Evolutionary conservation across 2,888 invertebrate genomes (phyloP).

Genomic region (Thumatha senex): DNA sequence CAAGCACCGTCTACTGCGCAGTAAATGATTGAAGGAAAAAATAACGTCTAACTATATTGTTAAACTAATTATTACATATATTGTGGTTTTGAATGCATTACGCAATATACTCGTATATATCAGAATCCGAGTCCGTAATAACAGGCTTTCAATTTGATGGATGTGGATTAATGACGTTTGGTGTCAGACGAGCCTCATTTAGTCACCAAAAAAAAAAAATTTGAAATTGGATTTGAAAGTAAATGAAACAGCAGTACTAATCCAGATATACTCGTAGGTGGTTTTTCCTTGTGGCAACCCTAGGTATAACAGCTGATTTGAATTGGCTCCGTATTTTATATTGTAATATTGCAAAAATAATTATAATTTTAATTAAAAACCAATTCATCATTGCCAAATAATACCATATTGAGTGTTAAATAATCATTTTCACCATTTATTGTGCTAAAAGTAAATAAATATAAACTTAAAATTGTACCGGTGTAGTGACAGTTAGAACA

Average conservation of each 20-base stretch:
- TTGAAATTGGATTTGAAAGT: conserved; percentile 8
- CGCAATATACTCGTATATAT: not conserved
- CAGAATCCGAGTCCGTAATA: not conserved
- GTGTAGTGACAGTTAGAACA: too few relatives aligned
- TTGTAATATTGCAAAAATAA: too few relatives aligned
- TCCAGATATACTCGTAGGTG: too few relatives aligned
- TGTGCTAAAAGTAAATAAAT: too few relatives aligned
- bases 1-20: conserved; percentile 43
- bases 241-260: conserved; percentile 7
- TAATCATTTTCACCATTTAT: too few relatives aligned
- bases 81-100: conserved; percentile 20
- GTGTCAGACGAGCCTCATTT: conserved; percentile 11
- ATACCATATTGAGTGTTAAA: too few relatives aligned
- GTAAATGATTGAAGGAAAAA: conserved; percentile 45
- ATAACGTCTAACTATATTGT: conserved; percentile 32
- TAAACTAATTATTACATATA: conserved; percentile 22
- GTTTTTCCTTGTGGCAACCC: not conserved
- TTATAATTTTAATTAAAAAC: too few relatives aligned
- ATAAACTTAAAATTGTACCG: too few relatives aligned
- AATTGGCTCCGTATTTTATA: too few relatives aligned
- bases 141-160: conserved; percentile 7
- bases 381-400: too few relatives aligned
- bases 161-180: not conserved
- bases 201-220: conserved; percentile 9
- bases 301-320: too few relatives aligned